These are phyloP conservation scores for Orchestes rusci DNA, from an alignment of 2,888 invertebrate species.

Conservation along the genomic window DNA sequence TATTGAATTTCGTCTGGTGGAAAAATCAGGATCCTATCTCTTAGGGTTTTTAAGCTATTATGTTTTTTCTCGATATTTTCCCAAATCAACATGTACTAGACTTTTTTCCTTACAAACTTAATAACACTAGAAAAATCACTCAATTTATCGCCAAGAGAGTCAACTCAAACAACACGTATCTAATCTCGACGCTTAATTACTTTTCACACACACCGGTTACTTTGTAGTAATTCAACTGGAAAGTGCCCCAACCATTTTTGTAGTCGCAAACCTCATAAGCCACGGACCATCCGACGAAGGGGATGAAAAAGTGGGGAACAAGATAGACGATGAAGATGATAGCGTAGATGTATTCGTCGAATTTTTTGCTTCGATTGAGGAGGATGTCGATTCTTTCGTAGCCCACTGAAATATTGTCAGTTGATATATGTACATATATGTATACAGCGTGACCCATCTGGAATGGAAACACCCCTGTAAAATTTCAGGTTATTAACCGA, in stretches of 20 bases:
- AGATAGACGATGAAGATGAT: slow-evolving; percentile 59
- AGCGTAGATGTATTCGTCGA: slow-evolving; percentile 65
- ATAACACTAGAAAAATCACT: too few species aligned
- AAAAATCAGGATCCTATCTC: too few species aligned
- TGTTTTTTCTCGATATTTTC: too few species aligned
- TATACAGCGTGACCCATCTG: too few species aligned
- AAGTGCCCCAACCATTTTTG: slow-evolving; percentile 61
- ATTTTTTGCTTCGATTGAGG: slow-evolving; percentile 52
- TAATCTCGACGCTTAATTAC: too few species aligned
- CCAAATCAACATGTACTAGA: too few species aligned
- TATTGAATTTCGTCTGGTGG: slow-evolving; percentile 1
- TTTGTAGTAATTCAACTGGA: slow-evolving; percentile 51
- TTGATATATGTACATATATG: too few species aligned
- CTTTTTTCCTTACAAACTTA: too few species aligned
- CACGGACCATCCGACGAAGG: slow-evolving; percentile 64
- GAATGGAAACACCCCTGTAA: too few species aligned
- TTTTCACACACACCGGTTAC: slow-evolving; percentile 42
- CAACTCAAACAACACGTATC: too few species aligned
- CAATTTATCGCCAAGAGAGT: too few species aligned
- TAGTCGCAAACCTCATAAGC: slow-evolving; percentile 61
- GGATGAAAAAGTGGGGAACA: slow-evolving; percentile 64
- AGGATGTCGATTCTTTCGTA: slow-evolving; percentile 56
- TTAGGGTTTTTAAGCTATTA: not conserved
- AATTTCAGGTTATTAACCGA: too few species aligned
- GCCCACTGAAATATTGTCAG: slow-evolving; percentile 50